Evolutionary conservation across 1,140 invertebrate genomes (phyloP), one percentile per base, ranked within the genome.

Genomic region (Thaumetopoea pityocampa): DNA sequence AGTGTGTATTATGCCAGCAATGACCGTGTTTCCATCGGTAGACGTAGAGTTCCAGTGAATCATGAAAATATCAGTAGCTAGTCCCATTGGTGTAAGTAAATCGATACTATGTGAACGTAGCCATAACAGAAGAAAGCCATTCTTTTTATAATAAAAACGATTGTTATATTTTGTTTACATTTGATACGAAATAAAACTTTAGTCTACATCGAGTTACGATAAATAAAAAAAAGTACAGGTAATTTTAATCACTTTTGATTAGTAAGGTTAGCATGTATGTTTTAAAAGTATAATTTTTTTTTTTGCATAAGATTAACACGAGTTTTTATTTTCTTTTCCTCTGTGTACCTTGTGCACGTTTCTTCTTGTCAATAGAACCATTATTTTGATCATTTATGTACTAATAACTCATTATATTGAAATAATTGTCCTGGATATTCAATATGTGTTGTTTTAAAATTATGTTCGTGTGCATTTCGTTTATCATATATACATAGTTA

Each of bases 151-250:
- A 44, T 38, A 28, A 50, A 49, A 54, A 57, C 43, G 46, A 41
- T 65, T 59, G 61, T 63, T 61, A 53, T 60, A 58, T 64, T 70
- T 60, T 67, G 50, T 68, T 67, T 68, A 80, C 67, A 73, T 74
- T 73, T 70, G 58, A 77, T 72, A 71, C 55, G 52, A 62, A 57
- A 62, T 55, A 50, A 66, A 63, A 46, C 56, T 47, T 50, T 77
- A 67, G 62, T 63, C 70, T 74, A 76, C 73, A 80, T 80, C 73
- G 76, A 83, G 56, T 68, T 71, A 73, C 56, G 67, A 79, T 80
- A 79, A 79, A n/a, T 76, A 73, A 69, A 69, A 58, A 65, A 70
- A 77, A 76, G 67, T 78, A 80, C 73, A 81, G 59, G 62, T 81
- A 67, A 69, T 63, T 72, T 67, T 78, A 74, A 70, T 68, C 41